Conservation (phyloP, 2,888 invertebrate species). For the Lacanobia oleracea region DNA sequence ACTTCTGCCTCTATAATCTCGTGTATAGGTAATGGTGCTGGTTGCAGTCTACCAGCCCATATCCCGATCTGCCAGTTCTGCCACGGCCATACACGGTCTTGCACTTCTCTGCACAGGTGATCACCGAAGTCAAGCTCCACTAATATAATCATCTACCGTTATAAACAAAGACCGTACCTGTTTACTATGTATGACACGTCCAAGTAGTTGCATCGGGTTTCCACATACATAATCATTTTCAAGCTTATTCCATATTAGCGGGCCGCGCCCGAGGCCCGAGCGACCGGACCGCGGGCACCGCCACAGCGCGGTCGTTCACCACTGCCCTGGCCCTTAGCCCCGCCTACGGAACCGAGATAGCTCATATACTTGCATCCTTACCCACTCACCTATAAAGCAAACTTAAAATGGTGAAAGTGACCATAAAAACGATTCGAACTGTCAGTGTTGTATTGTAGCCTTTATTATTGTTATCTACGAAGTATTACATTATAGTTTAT, state of each 20-base stretch:
- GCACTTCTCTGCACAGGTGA: neutral
- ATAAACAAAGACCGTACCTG: conserved; percentile 42
- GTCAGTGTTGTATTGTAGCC: neutral
- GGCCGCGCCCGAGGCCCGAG: conserved; percentile 55
- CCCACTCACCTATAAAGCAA: conserved; percentile 55
- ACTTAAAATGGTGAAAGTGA: conserved; percentile 23
- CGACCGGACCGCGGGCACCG: conserved; percentile 65
- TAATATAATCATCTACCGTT: conserved; percentile 46
- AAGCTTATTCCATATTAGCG: conserved; percentile 66
- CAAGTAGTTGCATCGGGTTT: conserved; percentile 52
- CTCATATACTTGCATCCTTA: conserved; percentile 39
- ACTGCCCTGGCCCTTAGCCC: conserved; percentile 76
- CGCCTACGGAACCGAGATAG: conserved; percentile 71
- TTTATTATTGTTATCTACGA: conserved; percentile 1
- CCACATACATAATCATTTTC: conserved; percentile 62
- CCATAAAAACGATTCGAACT: conserved; percentile 14
- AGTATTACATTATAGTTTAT: conserved; percentile 9
- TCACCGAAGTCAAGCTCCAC: conserved; percentile 18
- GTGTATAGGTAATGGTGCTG: neutral
- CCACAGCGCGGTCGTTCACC: conserved; percentile 78
- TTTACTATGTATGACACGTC: conserved; percentile 50
- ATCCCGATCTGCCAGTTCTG: neutral
- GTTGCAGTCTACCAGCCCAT: neutral
- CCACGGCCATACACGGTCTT: too few relatives aligned
- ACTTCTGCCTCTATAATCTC: too few relatives aligned